phyloP scores from a whole-genome alignment of 2,797 vertebrate species.

The Acanthurus leucopareius region DNA sequence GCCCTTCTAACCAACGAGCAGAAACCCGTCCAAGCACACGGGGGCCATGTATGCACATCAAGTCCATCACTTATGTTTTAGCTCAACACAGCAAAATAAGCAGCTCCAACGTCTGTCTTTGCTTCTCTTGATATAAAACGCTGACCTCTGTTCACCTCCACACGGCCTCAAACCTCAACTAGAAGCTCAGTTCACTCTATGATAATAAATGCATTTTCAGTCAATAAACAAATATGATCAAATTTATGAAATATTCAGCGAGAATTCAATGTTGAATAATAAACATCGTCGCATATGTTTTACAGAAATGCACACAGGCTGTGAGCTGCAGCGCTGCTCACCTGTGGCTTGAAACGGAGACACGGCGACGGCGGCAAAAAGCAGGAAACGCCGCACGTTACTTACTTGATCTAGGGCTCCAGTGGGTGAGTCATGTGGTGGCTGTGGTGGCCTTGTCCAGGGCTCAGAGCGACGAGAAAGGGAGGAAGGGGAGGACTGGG shows the following conservation, averaged over 20 bases:
- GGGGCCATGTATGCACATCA: background rate
- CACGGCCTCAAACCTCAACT: background rate
- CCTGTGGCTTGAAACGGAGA: background rate
- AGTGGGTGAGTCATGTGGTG: slow-evolving; percentile 81
- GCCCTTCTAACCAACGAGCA: background rate
- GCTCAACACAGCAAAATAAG: slow-evolving; percentile 5
- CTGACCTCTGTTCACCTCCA: slow-evolving; percentile 33
- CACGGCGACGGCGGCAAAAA: background rate
- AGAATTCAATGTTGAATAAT: background rate
- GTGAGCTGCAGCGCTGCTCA: background rate
- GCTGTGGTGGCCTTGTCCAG: slow-evolving; percentile 74
- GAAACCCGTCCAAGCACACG: background rate
- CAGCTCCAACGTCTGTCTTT: background rate
- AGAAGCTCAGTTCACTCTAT: background rate
- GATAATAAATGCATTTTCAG: background rate
- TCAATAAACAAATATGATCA: background rate
- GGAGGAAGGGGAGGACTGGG: slow-evolving; percentile 13
- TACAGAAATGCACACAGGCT: background rate
- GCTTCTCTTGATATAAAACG: slow-evolving; percentile 20
- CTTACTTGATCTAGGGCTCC: slow-evolving; percentile 83
- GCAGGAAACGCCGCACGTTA: background rate
- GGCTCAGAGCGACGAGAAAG: slow-evolving; percentile 61
- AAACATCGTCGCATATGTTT: background rate
- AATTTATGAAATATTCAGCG: slow-evolving; percentile 1
- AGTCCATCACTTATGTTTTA: background rate